Conservation (phyloP, 2,797 vertebrate species). For the Eleutherodactylus coqui region DNA sequence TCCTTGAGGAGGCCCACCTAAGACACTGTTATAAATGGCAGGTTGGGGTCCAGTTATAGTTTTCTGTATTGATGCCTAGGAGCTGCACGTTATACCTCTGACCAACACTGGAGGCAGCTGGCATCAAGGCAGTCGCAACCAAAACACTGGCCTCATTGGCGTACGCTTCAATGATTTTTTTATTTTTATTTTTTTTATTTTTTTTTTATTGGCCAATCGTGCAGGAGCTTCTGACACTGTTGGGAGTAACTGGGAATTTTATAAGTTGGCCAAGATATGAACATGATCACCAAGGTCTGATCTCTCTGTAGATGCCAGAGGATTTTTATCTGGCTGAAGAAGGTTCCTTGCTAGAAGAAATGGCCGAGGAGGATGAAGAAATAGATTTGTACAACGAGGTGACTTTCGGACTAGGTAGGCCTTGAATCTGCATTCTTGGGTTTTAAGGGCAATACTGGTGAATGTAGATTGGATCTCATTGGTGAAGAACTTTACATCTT, state of each 20-base stretch:
- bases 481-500: too few species aligned
- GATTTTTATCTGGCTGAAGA: slow-evolving; percentile 75
- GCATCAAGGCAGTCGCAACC: too few species aligned
- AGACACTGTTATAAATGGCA: too few species aligned
- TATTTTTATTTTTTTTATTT: too few species aligned
- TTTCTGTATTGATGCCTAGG: too few species aligned
- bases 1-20: too few species aligned
- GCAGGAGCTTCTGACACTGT: not conserved
- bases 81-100: too few species aligned
- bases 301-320: slow-evolving; percentile 70
- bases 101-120: too few species aligned
- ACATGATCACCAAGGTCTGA: not conserved
- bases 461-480: not conserved
- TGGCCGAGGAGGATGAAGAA: slow-evolving; percentile 84
- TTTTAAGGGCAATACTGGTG: not conserved
- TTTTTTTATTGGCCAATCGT: too few species aligned
- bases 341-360: slow-evolving; percentile 78
- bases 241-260: not conserved
- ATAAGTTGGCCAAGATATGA: not conserved
- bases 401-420: slow-evolving; percentile 85
- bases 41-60: too few species aligned
- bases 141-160: not conserved
- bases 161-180: not conserved
- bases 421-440: not conserved
- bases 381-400: slow-evolving; percentile 86